Percentiles rank a stretch among this genome's conserved stretches.
phyloP scores from a whole-genome alignment of 2,888 invertebrate genomes.

The Amiota communis region DNA sequence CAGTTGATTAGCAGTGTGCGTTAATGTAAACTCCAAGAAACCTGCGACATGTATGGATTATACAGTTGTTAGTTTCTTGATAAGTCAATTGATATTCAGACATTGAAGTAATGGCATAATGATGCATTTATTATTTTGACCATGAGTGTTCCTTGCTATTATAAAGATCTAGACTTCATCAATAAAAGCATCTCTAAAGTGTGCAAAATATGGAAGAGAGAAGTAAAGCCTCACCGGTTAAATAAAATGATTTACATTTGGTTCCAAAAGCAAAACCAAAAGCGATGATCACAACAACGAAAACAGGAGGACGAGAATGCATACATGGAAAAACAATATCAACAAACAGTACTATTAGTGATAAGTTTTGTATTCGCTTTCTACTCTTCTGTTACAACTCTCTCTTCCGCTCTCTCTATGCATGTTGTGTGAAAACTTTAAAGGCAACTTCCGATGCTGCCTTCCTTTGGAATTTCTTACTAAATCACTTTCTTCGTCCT shows the following conservation, averaged over 20 bases:
- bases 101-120: too few species aligned
- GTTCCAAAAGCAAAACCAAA: constrained; percentile 21
- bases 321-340: background rate
- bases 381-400: too few species aligned
- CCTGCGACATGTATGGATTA: too few species aligned
- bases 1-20: too few species aligned
- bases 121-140: too few species aligned
- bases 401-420: too few species aligned
- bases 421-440: constrained; percentile 12
- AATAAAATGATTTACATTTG: constrained; percentile 47
- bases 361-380: background rate
- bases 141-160: too few species aligned
- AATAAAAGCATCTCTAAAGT: constrained; percentile 29
- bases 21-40: too few species aligned
- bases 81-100: too few species aligned
- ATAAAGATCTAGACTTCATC: too few species aligned
- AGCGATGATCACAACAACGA: background rate
- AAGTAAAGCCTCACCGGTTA: constrained; percentile 8
- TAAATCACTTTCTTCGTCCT: background rate
- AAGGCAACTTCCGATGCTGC: constrained; percentile 21
- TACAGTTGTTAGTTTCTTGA: too few species aligned
- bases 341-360: background rate
- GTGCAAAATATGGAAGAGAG: constrained; percentile 27
- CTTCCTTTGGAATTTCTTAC: background rate
- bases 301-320: background rate